These are phyloP conservation scores for Thymelicus lineola DNA, from an alignment of 2,888 invertebrate species.

Conservation along the genomic window DNA sequence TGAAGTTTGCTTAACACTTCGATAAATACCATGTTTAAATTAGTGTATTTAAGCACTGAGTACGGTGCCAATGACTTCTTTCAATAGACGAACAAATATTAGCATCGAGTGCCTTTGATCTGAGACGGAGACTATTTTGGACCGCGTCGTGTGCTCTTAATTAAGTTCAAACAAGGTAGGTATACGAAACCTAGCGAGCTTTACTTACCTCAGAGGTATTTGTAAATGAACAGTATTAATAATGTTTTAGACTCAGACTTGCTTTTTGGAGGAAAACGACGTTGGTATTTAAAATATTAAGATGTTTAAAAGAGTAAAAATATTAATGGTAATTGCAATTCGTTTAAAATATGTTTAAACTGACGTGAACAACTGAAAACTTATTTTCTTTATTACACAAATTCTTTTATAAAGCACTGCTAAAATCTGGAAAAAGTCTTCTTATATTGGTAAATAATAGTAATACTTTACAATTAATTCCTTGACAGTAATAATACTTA, in stretches of 20 bases:
- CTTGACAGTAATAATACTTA: too few species aligned
- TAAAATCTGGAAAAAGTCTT: too few species aligned
- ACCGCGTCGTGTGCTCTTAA: slow-evolving; percentile 71
- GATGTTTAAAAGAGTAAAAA: too few species aligned
- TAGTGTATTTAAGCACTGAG: slow-evolving; percentile 28
- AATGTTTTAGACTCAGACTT: not conserved
- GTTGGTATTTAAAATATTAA: too few species aligned
- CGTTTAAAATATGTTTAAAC: too few species aligned
- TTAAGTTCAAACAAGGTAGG: slow-evolving; percentile 82
- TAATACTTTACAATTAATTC: too few species aligned
- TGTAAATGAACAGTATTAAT: slow-evolving; percentile 5
- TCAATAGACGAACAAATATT: slow-evolving; percentile 79
- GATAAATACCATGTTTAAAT: slow-evolving; percentile 35
- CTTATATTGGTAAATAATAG: too few species aligned
- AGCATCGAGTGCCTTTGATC: slow-evolving; percentile 75
- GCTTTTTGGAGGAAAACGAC: too few species aligned
- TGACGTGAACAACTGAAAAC: too few species aligned
- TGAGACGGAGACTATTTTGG: slow-evolving; percentile 70
- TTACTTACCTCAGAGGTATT: slow-evolving; percentile 22
- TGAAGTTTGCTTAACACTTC: slow-evolving; percentile 38
- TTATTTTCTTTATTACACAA: too few species aligned
- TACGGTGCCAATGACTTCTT: slow-evolving; percentile 78
- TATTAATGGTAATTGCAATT: too few species aligned
- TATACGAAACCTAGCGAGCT: slow-evolving; percentile 65
- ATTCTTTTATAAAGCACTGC: too few species aligned